Evolutionary conservation across 64 coral and sea anemone genomes (phyloP).

Genomic region (Pocillopora damicornis): DNA sequence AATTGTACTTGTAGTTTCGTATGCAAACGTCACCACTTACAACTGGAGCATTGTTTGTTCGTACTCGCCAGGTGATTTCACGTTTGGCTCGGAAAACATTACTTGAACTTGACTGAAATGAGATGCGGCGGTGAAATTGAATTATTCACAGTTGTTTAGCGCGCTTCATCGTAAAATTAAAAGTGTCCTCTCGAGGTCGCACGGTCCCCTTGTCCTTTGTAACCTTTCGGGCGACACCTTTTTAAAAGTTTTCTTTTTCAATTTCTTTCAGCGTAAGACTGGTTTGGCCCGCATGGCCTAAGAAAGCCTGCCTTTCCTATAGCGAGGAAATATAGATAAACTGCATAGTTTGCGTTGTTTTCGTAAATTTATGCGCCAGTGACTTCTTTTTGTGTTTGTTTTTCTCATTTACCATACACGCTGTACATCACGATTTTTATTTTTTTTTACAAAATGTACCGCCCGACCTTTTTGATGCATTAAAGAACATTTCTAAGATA

Average conservation of each 20-base stretch:
- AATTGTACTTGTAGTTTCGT: conserved; percentile 20
- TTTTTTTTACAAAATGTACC: neutral
- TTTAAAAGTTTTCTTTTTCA: neutral
- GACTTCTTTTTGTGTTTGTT: neutral
- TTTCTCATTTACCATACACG: neutral
- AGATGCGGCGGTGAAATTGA: neutral
- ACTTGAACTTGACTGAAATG: neutral
- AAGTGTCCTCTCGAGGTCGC: neutral
- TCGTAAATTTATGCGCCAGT: neutral
- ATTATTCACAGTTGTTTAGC: conserved; percentile 10
- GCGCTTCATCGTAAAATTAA: neutral
- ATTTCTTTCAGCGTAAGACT: neutral
- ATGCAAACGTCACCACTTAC: conserved; percentile 2
- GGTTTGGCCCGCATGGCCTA: neutral
- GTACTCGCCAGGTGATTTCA: neutral
- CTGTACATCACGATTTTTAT: neutral
- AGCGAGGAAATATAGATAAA: neutral
- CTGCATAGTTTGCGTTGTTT: neutral
- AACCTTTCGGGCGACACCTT: neutral
- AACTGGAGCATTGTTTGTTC: neutral
- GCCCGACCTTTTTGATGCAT: neutral
- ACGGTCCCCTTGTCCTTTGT: neutral
- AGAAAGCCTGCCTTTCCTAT: neutral
- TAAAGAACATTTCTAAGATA: conserved; percentile 5
- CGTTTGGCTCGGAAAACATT: neutral